Percentiles rank a stretch among this genome's conserved stretches.
These are phyloP conservation scores for Gymnopithys bicolor DNA, from an alignment of 2,797 vertebrate species.

Conservation along the genomic window DNA sequence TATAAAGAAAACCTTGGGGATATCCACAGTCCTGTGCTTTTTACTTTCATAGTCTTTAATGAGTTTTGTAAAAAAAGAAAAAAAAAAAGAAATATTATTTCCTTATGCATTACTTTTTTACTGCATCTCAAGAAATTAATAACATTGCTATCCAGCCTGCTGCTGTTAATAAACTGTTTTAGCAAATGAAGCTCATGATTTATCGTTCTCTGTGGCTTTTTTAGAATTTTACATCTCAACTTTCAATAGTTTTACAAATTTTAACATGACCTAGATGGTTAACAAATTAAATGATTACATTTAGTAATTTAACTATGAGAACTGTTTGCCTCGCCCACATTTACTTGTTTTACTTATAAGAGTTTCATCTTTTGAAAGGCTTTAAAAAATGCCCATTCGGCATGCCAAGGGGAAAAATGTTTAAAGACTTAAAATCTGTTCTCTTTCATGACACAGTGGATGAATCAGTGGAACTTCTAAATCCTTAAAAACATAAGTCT, in stretches of 20 bases:
- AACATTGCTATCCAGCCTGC: not conserved
- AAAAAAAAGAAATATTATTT: not conserved
- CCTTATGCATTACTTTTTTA: not conserved
- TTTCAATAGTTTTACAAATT: not conserved
- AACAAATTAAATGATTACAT: not conserved
- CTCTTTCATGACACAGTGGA: not conserved
- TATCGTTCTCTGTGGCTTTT: not conserved
- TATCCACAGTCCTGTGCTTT: not conserved
- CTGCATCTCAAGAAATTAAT: not conserved
- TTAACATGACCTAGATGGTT: not conserved
- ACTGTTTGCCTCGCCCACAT: not conserved
- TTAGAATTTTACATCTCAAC: not conserved
- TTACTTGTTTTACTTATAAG: not conserved
- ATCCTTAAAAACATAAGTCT: not conserved
- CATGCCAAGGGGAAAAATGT: not conserved
- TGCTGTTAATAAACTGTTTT: not conserved
- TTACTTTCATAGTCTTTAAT: not conserved
- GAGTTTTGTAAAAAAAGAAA: not conserved
- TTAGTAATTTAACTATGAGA: not conserved
- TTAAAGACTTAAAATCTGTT: conserved; percentile 5
- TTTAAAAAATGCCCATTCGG: not conserved
- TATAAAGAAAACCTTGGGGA: not conserved
- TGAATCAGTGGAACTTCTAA: not conserved
- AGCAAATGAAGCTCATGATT: not conserved
- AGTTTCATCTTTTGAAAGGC: not conserved